A percentile compares a stretch with the other conserved stretches of the same genome.
Conservation (phyloP, 2,797 vertebrate genomes). For the Pipistrellus nathusii region DNA sequence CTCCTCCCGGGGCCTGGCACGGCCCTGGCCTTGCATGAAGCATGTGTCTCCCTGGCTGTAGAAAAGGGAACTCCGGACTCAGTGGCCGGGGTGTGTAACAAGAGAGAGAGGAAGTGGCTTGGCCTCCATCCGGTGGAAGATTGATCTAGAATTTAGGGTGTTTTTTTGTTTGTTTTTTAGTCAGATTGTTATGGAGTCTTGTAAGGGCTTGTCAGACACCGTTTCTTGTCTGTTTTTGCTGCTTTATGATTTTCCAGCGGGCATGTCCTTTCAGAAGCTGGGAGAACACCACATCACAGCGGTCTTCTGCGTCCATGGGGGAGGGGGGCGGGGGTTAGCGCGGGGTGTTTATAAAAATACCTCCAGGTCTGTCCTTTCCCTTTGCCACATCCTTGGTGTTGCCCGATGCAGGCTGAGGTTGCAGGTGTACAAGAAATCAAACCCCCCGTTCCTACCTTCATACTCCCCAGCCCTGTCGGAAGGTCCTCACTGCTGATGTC, state of each 20-base stretch:
- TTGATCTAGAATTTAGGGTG: conserved; percentile 60
- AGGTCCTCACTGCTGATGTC: not conserved
- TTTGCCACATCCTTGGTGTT: not conserved
- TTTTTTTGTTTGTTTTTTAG: conserved; percentile 39
- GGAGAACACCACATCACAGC: conserved; percentile 43
- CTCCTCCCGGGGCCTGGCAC: not conserved
- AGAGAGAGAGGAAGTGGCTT: conserved; percentile 77
- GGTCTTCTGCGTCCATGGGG: not conserved
- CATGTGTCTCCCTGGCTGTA: conserved; percentile 18
- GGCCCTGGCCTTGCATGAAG: conserved; percentile 46
- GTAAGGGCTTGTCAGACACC: conserved; percentile 11
- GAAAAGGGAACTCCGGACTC: conserved; percentile 78
- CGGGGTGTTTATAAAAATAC: not conserved
- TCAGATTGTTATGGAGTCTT: conserved; percentile 44
- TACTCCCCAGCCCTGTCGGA: not conserved
- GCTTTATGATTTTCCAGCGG: conserved; percentile 65
- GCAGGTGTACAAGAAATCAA: not conserved
- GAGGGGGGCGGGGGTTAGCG: fast-evolving
- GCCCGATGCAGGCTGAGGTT: not conserved
- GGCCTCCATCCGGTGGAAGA: conserved; percentile 42
- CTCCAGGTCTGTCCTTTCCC: not conserved
- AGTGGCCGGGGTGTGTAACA: conserved; percentile 60
- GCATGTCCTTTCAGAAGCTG: conserved; percentile 27
- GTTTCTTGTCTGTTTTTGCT: conserved; percentile 72
- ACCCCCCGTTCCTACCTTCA: not conserved